Conservation (phyloP, 2,888 invertebrate genomes). For the Drepana falcataria region DNA sequence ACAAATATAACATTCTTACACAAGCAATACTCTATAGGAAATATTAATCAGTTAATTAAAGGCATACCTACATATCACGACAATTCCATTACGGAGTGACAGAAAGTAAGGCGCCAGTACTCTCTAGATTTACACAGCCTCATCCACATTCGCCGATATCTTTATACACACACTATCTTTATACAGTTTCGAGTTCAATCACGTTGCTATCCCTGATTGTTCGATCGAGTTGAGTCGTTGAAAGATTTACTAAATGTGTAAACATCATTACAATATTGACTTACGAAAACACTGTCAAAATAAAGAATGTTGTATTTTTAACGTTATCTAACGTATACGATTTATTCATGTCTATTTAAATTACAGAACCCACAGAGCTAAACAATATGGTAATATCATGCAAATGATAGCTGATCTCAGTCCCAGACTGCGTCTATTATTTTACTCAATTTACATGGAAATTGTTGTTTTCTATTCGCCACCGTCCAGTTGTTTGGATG, state of each 20-base stretch:
- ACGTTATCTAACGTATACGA: background rate
- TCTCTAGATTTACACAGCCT: too few species aligned
- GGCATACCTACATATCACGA: too few species aligned
- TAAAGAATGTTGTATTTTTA: background rate
- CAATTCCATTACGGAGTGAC: too few species aligned
- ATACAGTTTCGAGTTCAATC: too few species aligned
- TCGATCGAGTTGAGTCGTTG: too few species aligned
- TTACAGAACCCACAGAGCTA: background rate
- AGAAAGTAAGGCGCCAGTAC: too few species aligned
- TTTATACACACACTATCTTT: too few species aligned
- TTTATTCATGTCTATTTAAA: background rate
- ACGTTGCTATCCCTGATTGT: too few species aligned
- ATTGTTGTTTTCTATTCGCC: constrained; percentile 13
- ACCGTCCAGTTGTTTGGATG: constrained; percentile 11
- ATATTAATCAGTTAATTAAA: background rate
- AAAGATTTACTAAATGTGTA: too few species aligned
- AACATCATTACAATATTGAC: background rate
- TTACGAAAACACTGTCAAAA: background rate
- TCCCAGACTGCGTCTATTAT: background rate
- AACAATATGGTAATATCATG: background rate
- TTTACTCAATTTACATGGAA: constrained; percentile 25
- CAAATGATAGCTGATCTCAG: background rate
- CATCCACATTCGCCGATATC: too few species aligned
- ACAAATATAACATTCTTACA: background rate
- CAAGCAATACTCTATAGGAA: background rate